Conservation (phyloP, 1,140 invertebrate species). For the Tetraneura akinire region DNA sequence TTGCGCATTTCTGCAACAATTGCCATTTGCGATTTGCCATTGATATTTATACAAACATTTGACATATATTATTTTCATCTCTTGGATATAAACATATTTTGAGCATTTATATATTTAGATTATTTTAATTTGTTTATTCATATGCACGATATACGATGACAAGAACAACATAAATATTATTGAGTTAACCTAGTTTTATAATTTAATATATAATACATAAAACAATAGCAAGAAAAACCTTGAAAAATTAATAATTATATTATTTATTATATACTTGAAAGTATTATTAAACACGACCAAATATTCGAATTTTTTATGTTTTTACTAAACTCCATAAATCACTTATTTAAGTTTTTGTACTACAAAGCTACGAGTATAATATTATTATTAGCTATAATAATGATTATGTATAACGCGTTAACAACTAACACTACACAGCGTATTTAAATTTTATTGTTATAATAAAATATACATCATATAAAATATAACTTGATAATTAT, state of each 20-base stretch:
- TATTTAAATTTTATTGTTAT: too few relatives aligned
- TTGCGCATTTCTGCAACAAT: conserved; percentile 13
- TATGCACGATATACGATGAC: neutral
- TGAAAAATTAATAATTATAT: conserved; percentile 20
- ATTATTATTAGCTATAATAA: too few relatives aligned
- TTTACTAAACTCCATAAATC: too few relatives aligned
- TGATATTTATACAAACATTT: conserved; percentile 13
- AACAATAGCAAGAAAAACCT: conserved; percentile 23
- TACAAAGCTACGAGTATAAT: too few relatives aligned
- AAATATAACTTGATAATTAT: too few relatives aligned
- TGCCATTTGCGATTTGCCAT: neutral
- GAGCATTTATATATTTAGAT: conserved; percentile 25
- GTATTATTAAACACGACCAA: too few relatives aligned
- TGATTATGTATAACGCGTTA: too few relatives aligned
- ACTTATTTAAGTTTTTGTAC: too few relatives aligned
- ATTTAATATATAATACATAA: neutral
- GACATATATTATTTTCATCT: conserved; percentile 30
- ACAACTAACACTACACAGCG: too few relatives aligned
- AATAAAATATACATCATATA: too few relatives aligned
- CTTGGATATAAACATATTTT: conserved; percentile 12
- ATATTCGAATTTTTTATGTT: too few relatives aligned
- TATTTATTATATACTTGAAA: neutral
- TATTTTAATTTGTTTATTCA: conserved; percentile 28
- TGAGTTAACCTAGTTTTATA: conserved; percentile 13
- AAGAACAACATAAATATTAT: conserved; percentile 26